Conservation (phyloP, 2,797 vertebrate genomes). For the Gymnopithys bicolor region DNA sequence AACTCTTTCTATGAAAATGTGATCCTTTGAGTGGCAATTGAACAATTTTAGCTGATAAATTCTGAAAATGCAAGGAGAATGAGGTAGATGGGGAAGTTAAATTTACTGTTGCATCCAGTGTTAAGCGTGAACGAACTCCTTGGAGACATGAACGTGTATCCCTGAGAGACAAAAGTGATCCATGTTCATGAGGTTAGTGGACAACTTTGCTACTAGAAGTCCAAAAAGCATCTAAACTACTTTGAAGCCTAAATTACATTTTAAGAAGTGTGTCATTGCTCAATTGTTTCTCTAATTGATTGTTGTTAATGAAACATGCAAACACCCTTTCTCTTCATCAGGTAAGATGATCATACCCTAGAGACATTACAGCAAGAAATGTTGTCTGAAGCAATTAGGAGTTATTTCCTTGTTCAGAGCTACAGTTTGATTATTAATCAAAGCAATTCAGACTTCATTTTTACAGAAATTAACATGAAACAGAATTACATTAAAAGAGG, state of each 20-base stretch:
- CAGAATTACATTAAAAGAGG: not conserved
- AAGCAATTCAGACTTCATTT: not conserved
- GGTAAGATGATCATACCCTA: not conserved
- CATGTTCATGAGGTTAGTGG: not conserved
- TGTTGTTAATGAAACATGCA: not conserved
- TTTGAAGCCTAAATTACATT: not conserved
- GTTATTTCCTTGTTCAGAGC: not conserved
- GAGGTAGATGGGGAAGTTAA: not conserved
- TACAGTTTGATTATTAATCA: not conserved
- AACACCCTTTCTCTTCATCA: not conserved
- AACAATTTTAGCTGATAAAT: slow-evolving; percentile 12
- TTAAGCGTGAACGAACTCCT: not conserved
- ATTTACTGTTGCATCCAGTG: not conserved
- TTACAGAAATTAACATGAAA: not conserved
- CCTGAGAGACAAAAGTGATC: not conserved
- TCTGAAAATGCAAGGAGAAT: not conserved
- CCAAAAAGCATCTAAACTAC: not conserved
- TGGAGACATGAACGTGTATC: not conserved
- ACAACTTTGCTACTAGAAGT: not conserved
- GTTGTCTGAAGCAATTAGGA: not conserved
- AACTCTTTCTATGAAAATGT: slow-evolving; percentile 17
- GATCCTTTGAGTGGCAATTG: not conserved
- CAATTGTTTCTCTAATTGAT: not conserved
- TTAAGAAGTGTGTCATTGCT: not conserved
- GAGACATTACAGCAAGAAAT: not conserved